A percentile compares a stretch with the other conserved stretches of the same genome.
phyloP scores from a whole-genome alignment of 2,113 vertebrate genomes.

The Cyanocitta stelleri region DNA sequence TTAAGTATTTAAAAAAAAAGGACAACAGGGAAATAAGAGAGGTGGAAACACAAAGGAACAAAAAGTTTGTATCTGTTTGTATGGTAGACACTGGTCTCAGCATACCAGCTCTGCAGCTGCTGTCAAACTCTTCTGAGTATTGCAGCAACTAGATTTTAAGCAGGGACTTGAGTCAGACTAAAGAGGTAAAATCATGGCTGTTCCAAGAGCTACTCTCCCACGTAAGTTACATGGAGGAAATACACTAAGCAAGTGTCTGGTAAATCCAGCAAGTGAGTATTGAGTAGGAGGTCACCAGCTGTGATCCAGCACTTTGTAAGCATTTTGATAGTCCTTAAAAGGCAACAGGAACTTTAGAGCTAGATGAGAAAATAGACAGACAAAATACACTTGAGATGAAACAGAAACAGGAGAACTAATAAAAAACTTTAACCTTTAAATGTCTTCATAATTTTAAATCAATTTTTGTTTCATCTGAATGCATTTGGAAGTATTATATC shows the following conservation, averaged over 20 bases:
- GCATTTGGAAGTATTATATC: neutral
- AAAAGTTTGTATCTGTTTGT: neutral
- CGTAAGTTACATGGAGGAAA: neutral
- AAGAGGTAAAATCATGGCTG: neutral
- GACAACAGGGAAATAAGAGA: neutral
- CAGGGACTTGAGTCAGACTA: neutral
- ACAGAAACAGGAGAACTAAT: neutral
- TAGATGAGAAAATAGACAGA: neutral
- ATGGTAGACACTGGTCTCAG: neutral
- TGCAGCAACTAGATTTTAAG: neutral
- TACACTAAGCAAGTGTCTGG: neutral
- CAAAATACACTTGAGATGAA: neutral
- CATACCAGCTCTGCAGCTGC: neutral
- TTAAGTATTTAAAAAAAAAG: neutral
- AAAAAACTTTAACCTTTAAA: neutral
- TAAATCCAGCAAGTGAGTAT: neutral
- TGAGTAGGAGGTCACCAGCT: neutral
- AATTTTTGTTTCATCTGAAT: neutral
- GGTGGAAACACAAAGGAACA: neutral
- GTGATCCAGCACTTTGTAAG: neutral
- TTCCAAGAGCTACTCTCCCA: neutral
- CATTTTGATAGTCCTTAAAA: neutral
- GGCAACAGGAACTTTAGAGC: neutral
- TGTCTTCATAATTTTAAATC: neutral
- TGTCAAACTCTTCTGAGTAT: neutral